phyloP scores from a whole-genome alignment of 1,140 invertebrate species.

The Acyrthosiphon pisum region DNA sequence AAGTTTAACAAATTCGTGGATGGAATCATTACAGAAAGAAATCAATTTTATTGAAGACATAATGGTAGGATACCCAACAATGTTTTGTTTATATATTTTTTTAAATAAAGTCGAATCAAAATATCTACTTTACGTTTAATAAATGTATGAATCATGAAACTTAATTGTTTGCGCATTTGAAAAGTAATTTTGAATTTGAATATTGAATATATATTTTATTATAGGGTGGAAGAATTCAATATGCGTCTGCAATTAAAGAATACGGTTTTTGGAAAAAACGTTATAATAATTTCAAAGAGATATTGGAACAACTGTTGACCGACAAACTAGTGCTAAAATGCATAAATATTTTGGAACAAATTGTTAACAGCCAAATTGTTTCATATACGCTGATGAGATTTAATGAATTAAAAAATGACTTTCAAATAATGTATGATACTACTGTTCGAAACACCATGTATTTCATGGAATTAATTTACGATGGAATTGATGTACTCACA shows the following conservation, averaged over 20 bases:
- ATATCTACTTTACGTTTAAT: not conserved
- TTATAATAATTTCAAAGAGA: not conserved
- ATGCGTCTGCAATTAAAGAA: not conserved
- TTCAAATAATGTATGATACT: not conserved
- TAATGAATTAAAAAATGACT: not conserved
- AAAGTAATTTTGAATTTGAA: not conserved
- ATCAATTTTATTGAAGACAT: not conserved
- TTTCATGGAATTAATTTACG: not conserved
- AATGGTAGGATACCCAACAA: not conserved
- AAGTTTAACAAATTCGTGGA: not conserved
- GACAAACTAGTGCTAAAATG: not conserved
- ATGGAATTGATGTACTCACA: not conserved
- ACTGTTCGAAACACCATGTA: not conserved
- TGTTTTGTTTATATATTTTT: not conserved
- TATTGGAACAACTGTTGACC: conserved; percentile 6
- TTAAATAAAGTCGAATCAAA: not conserved
- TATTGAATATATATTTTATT: not conserved
- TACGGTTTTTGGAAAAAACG: not conserved
- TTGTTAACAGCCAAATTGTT: not conserved
- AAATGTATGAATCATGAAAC: not conserved
- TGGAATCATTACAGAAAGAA: not conserved
- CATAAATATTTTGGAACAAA: not conserved
- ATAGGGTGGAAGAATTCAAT: not conserved
- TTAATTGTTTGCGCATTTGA: not conserved
- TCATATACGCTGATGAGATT: not conserved